Conservation (phyloP, 2,113 vertebrate genomes). For the cat (Felis catus) region F.catus_Fca126_mat1.0 CM031419.1:36577001-36577500, state of each 20-base stretch:
- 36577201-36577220: neutral
- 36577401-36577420: too few relatives aligned
- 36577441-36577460: too few relatives aligned
- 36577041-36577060: neutral
- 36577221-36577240: neutral
- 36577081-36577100: neutral
- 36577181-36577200: neutral
- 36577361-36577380: neutral
- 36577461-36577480: too few relatives aligned
- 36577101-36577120: neutral
- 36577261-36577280: neutral
- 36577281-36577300: neutral
- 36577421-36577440: too few relatives aligned
- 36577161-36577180: neutral
- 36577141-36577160: neutral
- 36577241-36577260: neutral
- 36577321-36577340: neutral
- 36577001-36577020: neutral
- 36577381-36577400: too few relatives aligned
- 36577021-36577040: neutral
- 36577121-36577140: neutral
- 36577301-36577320: neutral
- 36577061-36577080: neutral
- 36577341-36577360: neutral
- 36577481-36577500: too few relatives aligned